Evolutionary conservation across 2,888 invertebrate species (phyloP), one percentile per base, ranked within the genome.

Genomic region (Ormyrus rosae): DNA sequence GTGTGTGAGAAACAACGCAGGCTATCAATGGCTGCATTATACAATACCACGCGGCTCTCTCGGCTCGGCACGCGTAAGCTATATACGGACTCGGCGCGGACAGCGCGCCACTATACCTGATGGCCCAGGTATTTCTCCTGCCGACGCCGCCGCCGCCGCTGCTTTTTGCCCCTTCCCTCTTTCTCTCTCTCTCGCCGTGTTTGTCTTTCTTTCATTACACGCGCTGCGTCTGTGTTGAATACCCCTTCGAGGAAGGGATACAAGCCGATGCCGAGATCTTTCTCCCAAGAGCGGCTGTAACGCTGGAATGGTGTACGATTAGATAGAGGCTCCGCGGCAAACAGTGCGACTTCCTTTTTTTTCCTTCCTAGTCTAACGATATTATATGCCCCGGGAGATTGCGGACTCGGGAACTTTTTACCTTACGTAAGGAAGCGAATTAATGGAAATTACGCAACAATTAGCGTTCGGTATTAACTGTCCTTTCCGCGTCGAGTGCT

Each of bases 21-120:
- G 88, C 89, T 89, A 89, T 89, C 90, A 90, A 89, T 89, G 89
- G 88, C 86, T 87, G 89, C 87, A 89, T 89, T 89, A 88, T 88
- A 88, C 88, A 88, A 88, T 86, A 86, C 85, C 75, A 45, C 61
- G 63, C 51, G 63, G 71, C 48, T n/a, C 51, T 58, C 9, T 48
- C 50, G 51, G 56, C n/a, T 67, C 34, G 48, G 50, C 56, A 81
- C 80, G 79, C 76, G 73, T 72, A 63, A 74, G 63, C 70, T 81
- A 74, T 71, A 69, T 73, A 75, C 74, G 78, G 34, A 48, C 10
- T 61, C 10, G 9, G 6, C 51, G 51, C 13, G 45, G 13, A 65
- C 45, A 19, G 58, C 13, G 50, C 61, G 61, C 55, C 11, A 68
- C 75, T 71, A 50, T 65, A 46, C 53, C 46, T 19, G 13, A 51